Base-by-base conservation (phyloP, 2,888 invertebrate species). In the Dasysyrphus albostriatus region DNA sequence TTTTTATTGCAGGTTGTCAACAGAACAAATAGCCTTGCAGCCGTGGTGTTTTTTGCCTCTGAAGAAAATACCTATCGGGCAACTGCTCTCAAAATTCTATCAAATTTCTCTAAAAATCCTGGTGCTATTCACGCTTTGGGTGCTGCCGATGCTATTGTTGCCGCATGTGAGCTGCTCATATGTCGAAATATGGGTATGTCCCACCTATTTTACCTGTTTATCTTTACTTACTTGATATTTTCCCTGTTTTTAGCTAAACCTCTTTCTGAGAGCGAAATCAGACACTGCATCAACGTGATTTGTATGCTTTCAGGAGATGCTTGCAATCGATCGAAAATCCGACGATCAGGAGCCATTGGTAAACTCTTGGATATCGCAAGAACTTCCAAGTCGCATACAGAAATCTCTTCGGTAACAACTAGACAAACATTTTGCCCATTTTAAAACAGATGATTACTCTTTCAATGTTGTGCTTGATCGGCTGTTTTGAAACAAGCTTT, bases 271-370 rank as follows among this genome's bases (percentile, higher is more conserved):
- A 90, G 91, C 24, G 93, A 93, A 80, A 89, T 88, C 44, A 89
- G 91, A 6, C 90, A 92, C 83, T 93, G 93, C 75, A 90, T 93
- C 10, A 91, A 90, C 63, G 91, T 93, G 3, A 91, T 93, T 67
- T 91, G 91, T 34, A 90, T 91, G n/a, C 77, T 93, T 16, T 91
- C 92, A 0, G 90, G 90, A 0, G 92, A 93, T 89, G 91, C 93
- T 1, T 92, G 93, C 70, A 93, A 92, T 84, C 91, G 93, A 2
- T 91, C 92, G 1, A 93, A 93, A 88, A 92, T 93, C 42, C 89
- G 93, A 2, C 90, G 92, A 0, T 92, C 91, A 39, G 93, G 93
- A 5, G 92, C 92, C 0, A 88, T 93, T 63, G 90, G 91, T 0
- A 91, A 91, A 80, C 88, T 93, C 5, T 90, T 93, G 29, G 90